phyloP scores from a whole-genome alignment of 2,888 invertebrate genomes.

The Lasioglossum morio region DNA sequence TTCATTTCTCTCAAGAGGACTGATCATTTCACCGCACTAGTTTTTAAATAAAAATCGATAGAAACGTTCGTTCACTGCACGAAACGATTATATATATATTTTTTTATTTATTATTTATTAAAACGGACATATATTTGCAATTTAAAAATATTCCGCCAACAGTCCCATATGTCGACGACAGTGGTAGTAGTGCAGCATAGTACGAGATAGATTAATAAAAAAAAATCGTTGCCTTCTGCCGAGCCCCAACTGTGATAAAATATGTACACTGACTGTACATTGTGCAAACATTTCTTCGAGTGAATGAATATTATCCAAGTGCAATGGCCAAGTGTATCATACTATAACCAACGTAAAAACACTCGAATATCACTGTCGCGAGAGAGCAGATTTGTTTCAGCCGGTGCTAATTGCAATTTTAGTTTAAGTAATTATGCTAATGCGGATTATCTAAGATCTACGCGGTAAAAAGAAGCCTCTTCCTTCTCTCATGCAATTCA shows the following conservation, averaged over 20 bases:
- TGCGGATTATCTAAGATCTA: conserved; percentile 28
- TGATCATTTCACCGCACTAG: neutral
- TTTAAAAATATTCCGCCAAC: neutral
- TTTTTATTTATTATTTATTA: neutral
- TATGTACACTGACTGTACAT: neutral
- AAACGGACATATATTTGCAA: neutral
- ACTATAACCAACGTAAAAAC: neutral
- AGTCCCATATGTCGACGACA: neutral
- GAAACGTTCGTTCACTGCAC: neutral
- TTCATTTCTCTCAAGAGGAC: neutral
- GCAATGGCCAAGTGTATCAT: neutral
- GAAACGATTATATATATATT: neutral
- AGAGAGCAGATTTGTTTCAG: conserved; percentile 15
- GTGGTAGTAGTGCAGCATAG: neutral
- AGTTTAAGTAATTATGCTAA: conserved; percentile 16
- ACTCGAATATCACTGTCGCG: neutral
- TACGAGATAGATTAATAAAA: neutral
- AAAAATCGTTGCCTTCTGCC: neutral
- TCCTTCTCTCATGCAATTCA: conserved; percentile 36
- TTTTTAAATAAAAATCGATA: neutral
- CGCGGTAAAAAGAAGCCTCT: conserved; percentile 15
- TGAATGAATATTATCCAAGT: neutral
- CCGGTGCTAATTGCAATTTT: conserved; percentile 23
- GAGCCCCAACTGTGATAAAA: neutral
- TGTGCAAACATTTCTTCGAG: neutral